These are phyloP conservation scores for Odontothrips loti DNA, from an alignment of 2,888 invertebrate species.

Conservation along the genomic window DNA sequence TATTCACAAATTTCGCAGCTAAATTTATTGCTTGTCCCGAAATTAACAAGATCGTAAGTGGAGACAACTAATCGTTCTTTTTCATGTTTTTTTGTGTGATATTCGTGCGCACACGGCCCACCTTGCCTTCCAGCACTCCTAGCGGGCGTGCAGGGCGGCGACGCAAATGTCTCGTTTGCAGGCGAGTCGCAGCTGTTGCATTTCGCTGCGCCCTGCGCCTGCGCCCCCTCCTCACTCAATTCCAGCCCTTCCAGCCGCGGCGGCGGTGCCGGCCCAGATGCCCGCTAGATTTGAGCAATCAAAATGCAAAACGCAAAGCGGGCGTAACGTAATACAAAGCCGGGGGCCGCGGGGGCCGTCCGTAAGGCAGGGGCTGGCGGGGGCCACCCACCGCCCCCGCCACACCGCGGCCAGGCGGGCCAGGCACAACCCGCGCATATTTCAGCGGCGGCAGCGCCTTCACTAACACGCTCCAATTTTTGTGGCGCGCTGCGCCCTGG, in stretches of 20 bases:
- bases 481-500: background rate
- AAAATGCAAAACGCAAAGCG: slow-evolving; percentile 22
- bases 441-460: background rate
- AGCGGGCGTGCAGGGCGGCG: background rate
- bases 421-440: slow-evolving; percentile 14
- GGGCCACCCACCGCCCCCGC: background rate
- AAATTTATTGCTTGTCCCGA: too few relatives aligned
- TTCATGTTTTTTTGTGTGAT: too few relatives aligned
- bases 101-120: too few relatives aligned
- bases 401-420: too few relatives aligned
- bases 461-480: slow-evolving; percentile 16
- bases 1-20: too few relatives aligned
- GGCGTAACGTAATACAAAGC: slow-evolving; percentile 24
- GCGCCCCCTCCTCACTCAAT: too few relatives aligned
- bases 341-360: background rate
- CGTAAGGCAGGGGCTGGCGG: background rate
- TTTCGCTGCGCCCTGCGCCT: background rate
- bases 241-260: background rate
- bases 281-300: slow-evolving; percentile 20
- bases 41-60: too few relatives aligned
- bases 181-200: slow-evolving; percentile 1
- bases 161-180: background rate
- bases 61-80: too few relatives aligned
- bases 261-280: background rate
- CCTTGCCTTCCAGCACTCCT: background rate